phyloP scores from a whole-genome alignment of 1,140 invertebrate species.

The Cyclina sinensis region DNA sequence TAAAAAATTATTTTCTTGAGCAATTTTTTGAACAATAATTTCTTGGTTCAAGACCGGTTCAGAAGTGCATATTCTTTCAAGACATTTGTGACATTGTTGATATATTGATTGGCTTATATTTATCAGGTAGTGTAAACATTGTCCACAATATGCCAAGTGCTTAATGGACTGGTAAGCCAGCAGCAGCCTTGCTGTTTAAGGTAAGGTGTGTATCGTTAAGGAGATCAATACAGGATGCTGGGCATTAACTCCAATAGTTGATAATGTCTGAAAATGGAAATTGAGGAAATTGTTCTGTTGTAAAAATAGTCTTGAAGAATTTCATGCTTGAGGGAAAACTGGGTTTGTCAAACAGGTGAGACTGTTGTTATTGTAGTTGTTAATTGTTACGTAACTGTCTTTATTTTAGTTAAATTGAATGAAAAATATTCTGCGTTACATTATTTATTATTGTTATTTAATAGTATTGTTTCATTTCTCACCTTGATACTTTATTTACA shows the following conservation, averaged over 20 bases:
- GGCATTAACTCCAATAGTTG: neutral
- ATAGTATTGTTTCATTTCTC: too few species aligned
- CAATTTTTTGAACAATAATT: neutral
- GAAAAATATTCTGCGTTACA: too few species aligned
- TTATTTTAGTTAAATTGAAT: too few species aligned
- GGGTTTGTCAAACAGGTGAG: too few species aligned
- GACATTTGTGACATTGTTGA: neutral
- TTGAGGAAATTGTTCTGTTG: conserved; percentile 13
- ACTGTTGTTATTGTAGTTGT: too few species aligned
- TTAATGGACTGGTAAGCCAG: neutral
- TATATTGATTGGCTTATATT: conserved; percentile 14
- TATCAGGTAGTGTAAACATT: neutral
- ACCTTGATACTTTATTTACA: too few species aligned
- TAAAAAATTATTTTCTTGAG: too few species aligned
- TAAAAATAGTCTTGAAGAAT: neutral
- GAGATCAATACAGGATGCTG: neutral
- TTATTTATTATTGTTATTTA: too few species aligned
- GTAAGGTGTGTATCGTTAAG: neutral
- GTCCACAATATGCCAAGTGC: neutral
- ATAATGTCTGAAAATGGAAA: conserved; percentile 10
- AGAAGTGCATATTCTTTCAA: neutral
- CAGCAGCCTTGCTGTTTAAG: neutral
- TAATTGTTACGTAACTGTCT: too few species aligned
- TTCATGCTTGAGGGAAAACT: neutral
- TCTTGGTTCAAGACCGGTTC: neutral